Evolutionary conservation across 1,140 invertebrate genomes (phyloP), one percentile per base, ranked within the genome.

Genomic region (Panulirus ornatus): DNA sequence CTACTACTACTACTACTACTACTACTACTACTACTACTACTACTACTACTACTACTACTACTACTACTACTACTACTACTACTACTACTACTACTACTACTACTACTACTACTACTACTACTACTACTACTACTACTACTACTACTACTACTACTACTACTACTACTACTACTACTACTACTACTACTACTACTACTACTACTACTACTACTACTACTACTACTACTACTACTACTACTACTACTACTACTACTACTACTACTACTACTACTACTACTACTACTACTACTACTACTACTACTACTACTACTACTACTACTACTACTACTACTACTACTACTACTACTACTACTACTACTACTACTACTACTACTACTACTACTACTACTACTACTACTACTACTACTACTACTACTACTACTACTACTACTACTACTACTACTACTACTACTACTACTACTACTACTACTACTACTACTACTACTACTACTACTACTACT

Each of bases 11-110:
- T 70, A 70, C 22, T 70, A 70, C 63, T 70, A 27, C 66, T 36
- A 71, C 66, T 36, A 71, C 66, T 36, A 71, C 66, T 71, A 71
- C 66, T 71, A 27, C 14, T 71, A 71, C 66, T 71, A 22, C n/a
- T 71, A 22, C n/a, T 71, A 42, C 73, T 76, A 8, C 38, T 76
- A 14, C 38, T 42, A 8, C 9, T 76, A 76, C 38, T 76, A 40
- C 73, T 76, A 76, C 73, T 76, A 76, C 73, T 76, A 76, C 73
- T 76, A 76, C 73, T 76, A 76, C 73, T 76, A 76, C 73, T 76
- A 76, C 73, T 40, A 76, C 73, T 34, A 42, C 34, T 40, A 76
- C 73, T 76, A 40, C 38, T 44, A 38, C 36, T 76, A 76, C 73
- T 76, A 76, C 73, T 76, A 76, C 73, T 76, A 76, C 73, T 76